Evolutionary conservation across 2,888 invertebrate genomes (phyloP), one percentile per base, ranked within the genome.

Genomic region (Ischnura elegans): DNA sequence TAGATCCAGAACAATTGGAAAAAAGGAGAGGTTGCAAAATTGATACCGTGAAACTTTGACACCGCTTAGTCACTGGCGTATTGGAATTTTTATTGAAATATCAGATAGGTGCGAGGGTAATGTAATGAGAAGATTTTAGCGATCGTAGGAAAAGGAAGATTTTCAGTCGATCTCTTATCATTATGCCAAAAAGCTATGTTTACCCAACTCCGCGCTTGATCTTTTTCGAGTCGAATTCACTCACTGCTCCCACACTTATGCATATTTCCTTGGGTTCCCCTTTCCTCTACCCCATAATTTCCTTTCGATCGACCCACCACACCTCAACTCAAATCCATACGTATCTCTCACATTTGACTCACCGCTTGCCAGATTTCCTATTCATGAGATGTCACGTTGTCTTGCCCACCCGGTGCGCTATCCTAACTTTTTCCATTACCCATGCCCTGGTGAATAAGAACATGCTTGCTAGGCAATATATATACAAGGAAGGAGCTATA

Each of bases 381-480:
- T 76, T 76, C 76, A 76, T 76, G 76, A 76, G 76, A n/a, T 36
- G 76, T 76, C 76, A 76, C 76, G 76, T 76, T n/a, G 76, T 36
- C 76, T 76, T 76, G 25, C 29, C 76, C 36, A 16, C 76, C 76
- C 76, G 36, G 25, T 36, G 36, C 76, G 29, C 76, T 76, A 76
- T 36, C 76, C 76, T 36, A 76, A 76, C 76, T 76, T 76, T 76
- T 76, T 76, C 76, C 76, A 76, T 76, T 76, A 76, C 76, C 76
- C 29, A 29, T 10, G 16, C 76, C 29, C 29, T 13, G 36, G 76
- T 2, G 10, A 0, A 3, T 2, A 76, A 36, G 76, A 29, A 36
- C 76, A 36, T 36, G 76, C 76, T 76, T 76, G 76, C 36, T 36
- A 76, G 29, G 76, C 76, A 76, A 76, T 76, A 61, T 61, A 13